A percentile compares a stretch with the other conserved stretches of the same genome.
Evolutionary conservation across 2,797 vertebrate genomes (phyloP).

Genomic region (Threskiornis aethiopicus): DNA sequence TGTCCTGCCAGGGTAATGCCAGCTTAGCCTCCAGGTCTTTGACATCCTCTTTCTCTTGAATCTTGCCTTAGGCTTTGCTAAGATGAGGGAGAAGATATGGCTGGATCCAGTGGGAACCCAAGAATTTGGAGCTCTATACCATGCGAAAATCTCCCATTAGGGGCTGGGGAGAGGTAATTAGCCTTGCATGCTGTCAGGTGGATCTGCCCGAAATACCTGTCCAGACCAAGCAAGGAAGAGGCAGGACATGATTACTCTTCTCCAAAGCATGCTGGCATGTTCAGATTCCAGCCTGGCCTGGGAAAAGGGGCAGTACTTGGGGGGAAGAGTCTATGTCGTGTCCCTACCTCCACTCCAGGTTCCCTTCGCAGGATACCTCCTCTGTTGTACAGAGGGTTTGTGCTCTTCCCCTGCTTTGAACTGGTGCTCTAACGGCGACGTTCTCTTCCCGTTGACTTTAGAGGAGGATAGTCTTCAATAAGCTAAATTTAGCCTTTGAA

Average conservation of each 20-base stretch:
- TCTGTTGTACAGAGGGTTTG: neutral
- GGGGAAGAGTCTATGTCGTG: accelerated
- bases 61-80: constrained; percentile 62
- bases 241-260: neutral
- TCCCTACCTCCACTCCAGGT: neutral
- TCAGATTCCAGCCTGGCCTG: neutral
- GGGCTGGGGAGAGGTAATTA: constrained; percentile 62
- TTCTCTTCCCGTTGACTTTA: neutral
- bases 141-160: constrained; percentile 42
- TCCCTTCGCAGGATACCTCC: neutral
- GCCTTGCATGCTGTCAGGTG: constrained; percentile 36
- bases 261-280: neutral
- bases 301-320: neutral
- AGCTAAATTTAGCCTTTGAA: constrained; percentile 13
- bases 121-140: constrained; percentile 48
- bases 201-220: neutral
- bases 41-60: constrained; percentile 58
- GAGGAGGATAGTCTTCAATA: neutral
- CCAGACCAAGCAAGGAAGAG: neutral
- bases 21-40: constrained; percentile 6
- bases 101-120: constrained; percentile 49
- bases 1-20: neutral
- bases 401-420: neutral
- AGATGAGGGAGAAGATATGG: constrained; percentile 59
- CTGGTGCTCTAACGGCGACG: neutral